Conservation (phyloP, 2,888 invertebrate species). For the Heteromurus nitidus region DNA sequence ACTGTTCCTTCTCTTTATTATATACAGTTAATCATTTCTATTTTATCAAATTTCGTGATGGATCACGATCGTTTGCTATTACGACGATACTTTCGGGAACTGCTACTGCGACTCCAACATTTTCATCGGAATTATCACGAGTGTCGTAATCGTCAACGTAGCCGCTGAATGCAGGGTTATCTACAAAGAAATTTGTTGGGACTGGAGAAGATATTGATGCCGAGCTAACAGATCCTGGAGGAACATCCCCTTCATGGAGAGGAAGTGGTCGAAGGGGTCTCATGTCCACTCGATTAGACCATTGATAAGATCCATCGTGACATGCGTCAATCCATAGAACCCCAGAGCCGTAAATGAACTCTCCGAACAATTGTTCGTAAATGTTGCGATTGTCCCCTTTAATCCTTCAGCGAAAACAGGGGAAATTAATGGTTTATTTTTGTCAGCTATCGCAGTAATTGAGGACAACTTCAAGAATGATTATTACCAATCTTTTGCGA, state of each 20-base stretch:
- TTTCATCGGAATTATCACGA: no score
- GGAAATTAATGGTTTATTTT: background rate
- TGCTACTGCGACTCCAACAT: no score
- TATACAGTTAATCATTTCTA: no score
- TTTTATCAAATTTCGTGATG: no score
- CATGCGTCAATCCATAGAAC: constrained; percentile 55
- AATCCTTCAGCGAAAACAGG: constrained; percentile 13
- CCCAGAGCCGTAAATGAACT: constrained; percentile 50
- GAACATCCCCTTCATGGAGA: constrained; percentile 37
- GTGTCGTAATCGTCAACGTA: no score
- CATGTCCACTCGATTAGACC: constrained; percentile 10
- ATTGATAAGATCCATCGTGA: constrained; percentile 53
- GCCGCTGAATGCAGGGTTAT: constrained; percentile 12
- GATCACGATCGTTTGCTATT: no score
- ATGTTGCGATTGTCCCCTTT: constrained; percentile 22
- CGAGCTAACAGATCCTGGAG: background rate
- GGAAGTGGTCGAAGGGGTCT: constrained; percentile 40
- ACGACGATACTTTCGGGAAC: no score
- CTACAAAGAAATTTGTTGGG: constrained; percentile 44
- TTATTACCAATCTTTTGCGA: constrained; percentile 44
- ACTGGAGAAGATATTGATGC: background rate
- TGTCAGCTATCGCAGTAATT: no score
- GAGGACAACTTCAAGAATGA: no score
- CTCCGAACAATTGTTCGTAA: constrained; percentile 54
- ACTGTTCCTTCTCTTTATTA: no score